A percentile compares a stretch with the other conserved stretches of the same genome.
phyloP scores from a whole-genome alignment of 1,140 invertebrate genomes.

The Zaprionus ghesquierei region DNA sequence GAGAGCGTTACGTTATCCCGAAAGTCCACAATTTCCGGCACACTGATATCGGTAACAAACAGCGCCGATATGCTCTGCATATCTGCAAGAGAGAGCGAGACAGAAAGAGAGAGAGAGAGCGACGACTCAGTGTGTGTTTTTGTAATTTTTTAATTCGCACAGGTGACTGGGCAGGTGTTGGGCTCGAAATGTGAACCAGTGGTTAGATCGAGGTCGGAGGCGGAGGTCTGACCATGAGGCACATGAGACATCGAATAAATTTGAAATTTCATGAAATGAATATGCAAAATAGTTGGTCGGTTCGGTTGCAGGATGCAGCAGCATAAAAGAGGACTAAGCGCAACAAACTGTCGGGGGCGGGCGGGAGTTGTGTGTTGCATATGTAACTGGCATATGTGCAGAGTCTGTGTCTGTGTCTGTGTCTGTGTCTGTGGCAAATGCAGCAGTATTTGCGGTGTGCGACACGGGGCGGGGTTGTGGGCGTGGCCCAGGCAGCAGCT shows the following conservation, averaged over 20 bases:
- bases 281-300: conserved; percentile 69
- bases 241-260: conserved; percentile 71
- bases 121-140: neutral
- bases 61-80: conserved; percentile 49
- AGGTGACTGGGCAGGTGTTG: conserved; percentile 46
- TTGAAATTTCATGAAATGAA: conserved; percentile 78
- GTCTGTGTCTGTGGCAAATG: conserved; percentile 21
- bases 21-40: conserved; percentile 84
- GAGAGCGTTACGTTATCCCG: conserved; percentile 84
- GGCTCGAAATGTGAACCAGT: conserved; percentile 6
- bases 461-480: neutral
- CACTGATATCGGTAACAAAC: conserved; percentile 80
- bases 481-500: conserved; percentile 1
- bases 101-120: neutral
- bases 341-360: conserved; percentile 15
- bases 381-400: conserved; percentile 48
- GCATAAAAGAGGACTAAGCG: conserved; percentile 11
- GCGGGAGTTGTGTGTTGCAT: neutral
- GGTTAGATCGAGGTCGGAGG: neutral
- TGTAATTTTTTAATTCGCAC: conserved; percentile 51
- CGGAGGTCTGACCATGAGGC: conserved; percentile 12
- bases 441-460: conserved; percentile 20
- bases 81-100: conserved; percentile 41
- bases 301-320: conserved; percentile 8
- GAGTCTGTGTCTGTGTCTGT: neutral